A percentile compares a stretch with the other conserved stretches of the same genome.
These are phyloP conservation scores for Polydrusus tereticollis DNA, from an alignment of 2,888 invertebrate genomes.

Conservation along the genomic window DNA sequence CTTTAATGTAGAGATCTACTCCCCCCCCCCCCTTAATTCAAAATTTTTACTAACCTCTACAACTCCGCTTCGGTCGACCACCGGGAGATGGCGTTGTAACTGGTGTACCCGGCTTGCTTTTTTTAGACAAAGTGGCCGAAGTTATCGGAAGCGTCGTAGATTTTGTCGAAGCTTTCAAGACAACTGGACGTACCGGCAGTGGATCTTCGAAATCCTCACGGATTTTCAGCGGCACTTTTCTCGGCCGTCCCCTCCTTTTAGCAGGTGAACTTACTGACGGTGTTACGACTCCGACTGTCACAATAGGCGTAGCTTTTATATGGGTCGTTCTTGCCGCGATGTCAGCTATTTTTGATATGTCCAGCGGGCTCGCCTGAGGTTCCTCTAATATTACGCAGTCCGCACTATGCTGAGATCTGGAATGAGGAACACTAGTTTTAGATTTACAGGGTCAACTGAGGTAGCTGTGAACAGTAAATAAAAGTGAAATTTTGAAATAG, in stretches of 20 bases:
- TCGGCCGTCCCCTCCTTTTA: conserved; percentile 69
- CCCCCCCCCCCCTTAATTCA: not conserved
- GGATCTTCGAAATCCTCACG: conserved; percentile 47
- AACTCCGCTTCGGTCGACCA: conserved; percentile 65
- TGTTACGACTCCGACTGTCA: conserved; percentile 43
- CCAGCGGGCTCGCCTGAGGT: conserved; percentile 51
- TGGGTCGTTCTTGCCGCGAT: conserved; percentile 53
- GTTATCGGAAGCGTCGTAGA: not conserved
- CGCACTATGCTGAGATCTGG: conserved; percentile 54
- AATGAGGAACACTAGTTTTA: not conserved
- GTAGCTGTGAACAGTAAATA: too few species aligned
- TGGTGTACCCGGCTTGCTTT: not conserved
- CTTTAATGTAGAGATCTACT: not conserved
- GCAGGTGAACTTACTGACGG: conserved; percentile 56
- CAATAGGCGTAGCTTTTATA: conserved; percentile 22
- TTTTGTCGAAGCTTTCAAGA: not conserved
- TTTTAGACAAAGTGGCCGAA: not conserved
- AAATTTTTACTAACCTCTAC: conserved; percentile 56
- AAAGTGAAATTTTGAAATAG: too few species aligned
- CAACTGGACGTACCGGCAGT: not conserved
- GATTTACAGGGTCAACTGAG: too few species aligned
- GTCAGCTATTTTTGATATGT: conserved; percentile 56
- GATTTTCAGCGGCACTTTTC: conserved; percentile 66
- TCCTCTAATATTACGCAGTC: conserved; percentile 52
- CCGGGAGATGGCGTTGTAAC: conserved; percentile 34